Percentiles rank a stretch among this genome's conserved stretches.
phyloP scores from a whole-genome alignment of 2,113 vertebrate genomes.

The Callaeas wilsoni region DNA sequence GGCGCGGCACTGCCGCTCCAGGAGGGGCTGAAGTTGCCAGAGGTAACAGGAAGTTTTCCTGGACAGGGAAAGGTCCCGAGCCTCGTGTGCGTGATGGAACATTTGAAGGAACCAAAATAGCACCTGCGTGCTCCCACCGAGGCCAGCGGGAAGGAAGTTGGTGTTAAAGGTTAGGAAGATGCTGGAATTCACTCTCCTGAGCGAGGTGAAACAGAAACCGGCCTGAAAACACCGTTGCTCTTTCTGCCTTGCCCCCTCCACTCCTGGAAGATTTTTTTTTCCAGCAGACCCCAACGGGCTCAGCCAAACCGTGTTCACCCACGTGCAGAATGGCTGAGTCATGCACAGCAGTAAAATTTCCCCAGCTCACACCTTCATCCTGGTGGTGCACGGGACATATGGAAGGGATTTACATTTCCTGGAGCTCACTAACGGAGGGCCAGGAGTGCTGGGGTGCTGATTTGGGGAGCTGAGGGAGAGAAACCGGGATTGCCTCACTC shows the following conservation, averaged over 20 bases:
- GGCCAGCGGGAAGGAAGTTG: not conserved
- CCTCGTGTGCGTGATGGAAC: too few species aligned
- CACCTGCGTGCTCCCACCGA: not conserved
- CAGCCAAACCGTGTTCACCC: not conserved
- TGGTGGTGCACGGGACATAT: fast-evolving
- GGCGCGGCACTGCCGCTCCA: not conserved
- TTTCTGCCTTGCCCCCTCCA: not conserved
- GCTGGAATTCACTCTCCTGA: not conserved
- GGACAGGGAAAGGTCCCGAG: not conserved
- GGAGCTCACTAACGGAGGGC: not conserved
- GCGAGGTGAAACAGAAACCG: not conserved
- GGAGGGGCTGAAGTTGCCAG: not conserved
- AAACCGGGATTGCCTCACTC: not conserved
- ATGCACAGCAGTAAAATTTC: not conserved
- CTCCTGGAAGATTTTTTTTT: not conserved
- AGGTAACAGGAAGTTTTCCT: not conserved
- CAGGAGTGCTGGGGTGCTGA: not conserved
- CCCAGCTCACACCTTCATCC: not conserved
- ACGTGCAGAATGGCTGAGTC: not conserved
- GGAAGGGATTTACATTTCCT: not conserved
- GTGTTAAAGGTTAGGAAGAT: not conserved
- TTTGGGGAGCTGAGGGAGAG: not conserved
- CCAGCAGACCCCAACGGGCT: not conserved
- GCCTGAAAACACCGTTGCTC: not conserved
- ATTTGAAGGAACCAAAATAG: not conserved